Percentiles rank a stretch among this genome's conserved stretches.
These are phyloP conservation scores for Henricia sp. DNA, from an alignment of 53 echinoderm and acorn worm species.

Conservation along the genomic window DNA sequence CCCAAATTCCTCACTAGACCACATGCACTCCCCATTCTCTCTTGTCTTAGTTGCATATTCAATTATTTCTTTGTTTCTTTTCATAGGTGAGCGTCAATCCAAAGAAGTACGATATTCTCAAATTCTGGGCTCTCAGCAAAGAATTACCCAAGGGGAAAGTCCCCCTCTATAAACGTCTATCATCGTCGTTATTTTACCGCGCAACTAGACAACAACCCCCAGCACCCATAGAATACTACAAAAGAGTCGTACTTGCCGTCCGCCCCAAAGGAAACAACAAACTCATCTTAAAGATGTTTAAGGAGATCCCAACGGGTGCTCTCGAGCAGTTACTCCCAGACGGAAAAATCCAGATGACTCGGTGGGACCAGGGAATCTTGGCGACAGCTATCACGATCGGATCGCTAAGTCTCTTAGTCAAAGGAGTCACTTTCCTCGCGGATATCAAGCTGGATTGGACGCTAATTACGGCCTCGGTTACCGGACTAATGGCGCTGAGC, in stretches of 20 bases:
- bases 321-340: slow-evolving; percentile 96
- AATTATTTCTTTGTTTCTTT: not conserved
- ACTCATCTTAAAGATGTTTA: slow-evolving; percentile 97
- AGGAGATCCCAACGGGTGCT: slow-evolving; percentile 90
- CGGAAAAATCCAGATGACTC: slow-evolving; percentile 94
- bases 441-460: slow-evolving; percentile 93
- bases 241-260: slow-evolving; percentile 94
- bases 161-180: slow-evolving; percentile 75
- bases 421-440: slow-evolving; percentile 79
- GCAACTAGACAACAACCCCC: slow-evolving; percentile 73
- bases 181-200: slow-evolving; percentile 72
- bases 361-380: slow-evolving; percentile 85
- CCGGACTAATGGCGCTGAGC: slow-evolving; percentile 79
- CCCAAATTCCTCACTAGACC: no score
- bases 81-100: slow-evolving; percentile 91
- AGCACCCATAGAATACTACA: slow-evolving; percentile 89
- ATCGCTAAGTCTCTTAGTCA: slow-evolving; percentile 77
- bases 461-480: slow-evolving; percentile 76
- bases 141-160: slow-evolving; percentile 75
- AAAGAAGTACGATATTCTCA: slow-evolving; percentile 87
- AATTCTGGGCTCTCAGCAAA: slow-evolving; percentile 94
- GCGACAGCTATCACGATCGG: slow-evolving; percentile 74
- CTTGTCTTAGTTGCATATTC: no score
- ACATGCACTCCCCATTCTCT: no score
- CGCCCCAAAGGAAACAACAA: slow-evolving; percentile 88